Evolutionary conservation across 1,140 invertebrate genomes (phyloP).

Genomic region (Heliconius hermathena): DNA sequence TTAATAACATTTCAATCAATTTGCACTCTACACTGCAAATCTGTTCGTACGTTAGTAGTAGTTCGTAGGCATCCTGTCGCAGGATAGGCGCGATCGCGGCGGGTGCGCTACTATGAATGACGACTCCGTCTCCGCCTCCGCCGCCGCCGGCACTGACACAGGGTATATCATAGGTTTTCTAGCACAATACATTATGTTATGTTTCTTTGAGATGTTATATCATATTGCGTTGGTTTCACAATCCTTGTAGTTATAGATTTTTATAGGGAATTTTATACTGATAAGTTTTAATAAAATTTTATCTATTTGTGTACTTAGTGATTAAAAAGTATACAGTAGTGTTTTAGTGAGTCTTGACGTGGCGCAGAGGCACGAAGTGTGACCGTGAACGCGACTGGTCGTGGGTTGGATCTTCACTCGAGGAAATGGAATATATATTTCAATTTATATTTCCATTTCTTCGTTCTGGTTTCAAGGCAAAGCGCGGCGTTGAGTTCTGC

Average conservation of each 20-base stretch:
- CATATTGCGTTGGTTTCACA: not conserved
- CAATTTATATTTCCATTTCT: no score
- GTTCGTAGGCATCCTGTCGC: not conserved
- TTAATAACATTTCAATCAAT: not conserved
- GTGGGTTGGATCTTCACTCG: no score
- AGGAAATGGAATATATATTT: no score
- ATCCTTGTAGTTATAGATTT: not conserved
- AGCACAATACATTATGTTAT: conserved; percentile 1
- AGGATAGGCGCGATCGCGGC: conserved; percentile 24
- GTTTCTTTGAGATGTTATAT: not conserved
- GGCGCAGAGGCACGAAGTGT: no score
- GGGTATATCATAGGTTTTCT: conserved; percentile 6
- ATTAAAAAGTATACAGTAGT: no score
- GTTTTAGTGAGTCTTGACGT: no score
- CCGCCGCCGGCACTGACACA: not conserved
- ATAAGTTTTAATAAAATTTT: not conserved
- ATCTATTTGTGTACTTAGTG: not conserved
- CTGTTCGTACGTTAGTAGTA: not conserved
- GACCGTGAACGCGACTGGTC: no score
- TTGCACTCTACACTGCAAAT: conserved; percentile 11
- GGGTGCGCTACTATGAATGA: conserved; percentile 26
- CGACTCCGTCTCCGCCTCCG: not conserved
- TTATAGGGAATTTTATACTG: not conserved
- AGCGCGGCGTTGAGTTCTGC: no score
- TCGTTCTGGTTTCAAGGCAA: no score